phyloP scores from a whole-genome alignment of 2,888 invertebrate genomes.

The Pterobdella sp. region DNA sequence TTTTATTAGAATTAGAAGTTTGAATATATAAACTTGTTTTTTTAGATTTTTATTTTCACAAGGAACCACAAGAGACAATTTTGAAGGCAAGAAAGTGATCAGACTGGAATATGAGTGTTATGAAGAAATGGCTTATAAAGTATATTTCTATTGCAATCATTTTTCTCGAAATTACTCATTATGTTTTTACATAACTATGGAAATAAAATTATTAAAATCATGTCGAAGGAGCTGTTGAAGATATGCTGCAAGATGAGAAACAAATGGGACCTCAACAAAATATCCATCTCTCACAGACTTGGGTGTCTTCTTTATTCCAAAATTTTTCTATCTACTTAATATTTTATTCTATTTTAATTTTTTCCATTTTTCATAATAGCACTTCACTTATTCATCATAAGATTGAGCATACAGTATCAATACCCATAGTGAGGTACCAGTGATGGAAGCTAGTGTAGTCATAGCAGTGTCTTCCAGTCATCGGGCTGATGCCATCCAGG shows the following conservation, averaged over 20 bases:
- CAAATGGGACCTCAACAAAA: constrained; percentile 69
- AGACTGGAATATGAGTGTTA: constrained; percentile 86
- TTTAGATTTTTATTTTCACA: neutral
- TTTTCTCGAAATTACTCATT: neutral
- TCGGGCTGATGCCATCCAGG: constrained; percentile 70
- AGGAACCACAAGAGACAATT: constrained; percentile 51
- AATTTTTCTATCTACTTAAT: neutral
- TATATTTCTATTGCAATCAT: neutral
- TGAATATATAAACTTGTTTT: constrained; percentile 13
- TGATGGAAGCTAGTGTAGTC: constrained; percentile 77
- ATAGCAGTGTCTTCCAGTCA: constrained; percentile 84
- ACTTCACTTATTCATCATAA: neutral
- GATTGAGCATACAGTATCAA: neutral
- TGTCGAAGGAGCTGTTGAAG: constrained; percentile 65
- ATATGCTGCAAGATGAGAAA: constrained; percentile 67
- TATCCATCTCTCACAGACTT: constrained; percentile 76
- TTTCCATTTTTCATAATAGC: neutral
- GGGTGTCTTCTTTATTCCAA: constrained; percentile 38
- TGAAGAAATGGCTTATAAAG: constrained; percentile 69
- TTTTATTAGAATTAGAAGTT: neutral
- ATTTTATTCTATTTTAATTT: neutral
- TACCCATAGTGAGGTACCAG: constrained; percentile 59
- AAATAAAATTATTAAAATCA: neutral
- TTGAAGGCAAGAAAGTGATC: constrained; percentile 61
- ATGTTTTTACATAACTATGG: no score